Evolutionary conservation across 2,113 vertebrate species (phyloP).

Genomic region (Macrotus californicus): DNA sequence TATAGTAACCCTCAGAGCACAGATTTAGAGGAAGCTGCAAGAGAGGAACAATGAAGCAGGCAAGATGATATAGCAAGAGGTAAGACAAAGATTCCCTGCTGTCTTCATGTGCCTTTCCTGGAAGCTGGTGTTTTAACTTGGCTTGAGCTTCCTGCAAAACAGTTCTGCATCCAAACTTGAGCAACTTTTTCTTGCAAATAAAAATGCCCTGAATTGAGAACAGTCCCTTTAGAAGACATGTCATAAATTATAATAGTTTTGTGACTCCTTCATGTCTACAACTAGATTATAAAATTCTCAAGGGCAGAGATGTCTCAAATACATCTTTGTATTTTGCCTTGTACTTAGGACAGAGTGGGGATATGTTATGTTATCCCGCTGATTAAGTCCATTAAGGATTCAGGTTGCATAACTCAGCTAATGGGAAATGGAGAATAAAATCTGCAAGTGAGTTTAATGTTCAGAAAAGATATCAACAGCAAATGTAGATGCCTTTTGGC

Average conservation of each 20-base stretch:
- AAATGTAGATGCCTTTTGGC: conserved; percentile 51
- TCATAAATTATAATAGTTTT: conserved; percentile 38
- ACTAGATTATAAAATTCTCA: conserved; percentile 48
- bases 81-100: neutral
- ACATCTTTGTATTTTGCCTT: conserved; percentile 44
- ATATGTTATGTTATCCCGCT: conserved; percentile 66
- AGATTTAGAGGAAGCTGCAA: neutral
- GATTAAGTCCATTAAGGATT: conserved; percentile 69
- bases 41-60: neutral
- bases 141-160: neutral
- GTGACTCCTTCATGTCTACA: conserved; percentile 41
- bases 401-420: conserved; percentile 63
- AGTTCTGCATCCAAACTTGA: conserved; percentile 4
- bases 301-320: conserved; percentile 44
- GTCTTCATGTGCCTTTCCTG: neutral
- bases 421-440: conserved; percentile 56
- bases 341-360: conserved; percentile 28
- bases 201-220: conserved; percentile 45
- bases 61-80: neutral
- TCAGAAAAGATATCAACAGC: conserved; percentile 41
- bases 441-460: conserved; percentile 58
- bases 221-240: conserved; percentile 31
- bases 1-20: neutral
- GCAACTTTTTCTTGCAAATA: conserved; percentile 11
- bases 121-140: conserved; percentile 1